Evolutionary conservation across 1,140 invertebrate genomes (phyloP).

Genomic region (Branchinecta lynchi): DNA sequence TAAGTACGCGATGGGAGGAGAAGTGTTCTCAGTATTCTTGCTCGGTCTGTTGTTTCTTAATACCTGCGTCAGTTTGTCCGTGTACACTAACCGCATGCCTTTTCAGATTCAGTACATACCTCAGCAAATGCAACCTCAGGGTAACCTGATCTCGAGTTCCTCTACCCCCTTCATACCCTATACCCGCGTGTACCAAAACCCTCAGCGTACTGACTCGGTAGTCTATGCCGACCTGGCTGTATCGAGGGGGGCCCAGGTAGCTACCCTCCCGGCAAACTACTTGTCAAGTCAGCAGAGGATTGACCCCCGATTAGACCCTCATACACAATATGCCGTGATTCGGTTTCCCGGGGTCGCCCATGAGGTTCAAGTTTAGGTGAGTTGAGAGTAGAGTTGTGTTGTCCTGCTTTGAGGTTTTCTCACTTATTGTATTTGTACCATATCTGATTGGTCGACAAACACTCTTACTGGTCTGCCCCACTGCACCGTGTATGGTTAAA

Average conservation of each 20-base stretch:
- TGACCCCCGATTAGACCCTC: slow-evolving; percentile 31
- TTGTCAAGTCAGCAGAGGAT: neutral
- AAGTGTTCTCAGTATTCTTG: too few species aligned
- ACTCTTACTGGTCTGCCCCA: too few species aligned
- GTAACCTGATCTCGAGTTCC: slow-evolving; percentile 19
- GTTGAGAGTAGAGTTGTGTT: too few species aligned
- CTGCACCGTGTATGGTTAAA: too few species aligned
- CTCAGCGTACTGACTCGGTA: slow-evolving; percentile 22
- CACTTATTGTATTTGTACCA: too few species aligned
- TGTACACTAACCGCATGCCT: slow-evolving; percentile 13
- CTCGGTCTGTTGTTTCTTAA: too few species aligned
- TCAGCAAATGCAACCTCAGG: slow-evolving; percentile 3
- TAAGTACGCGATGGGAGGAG: too few species aligned
- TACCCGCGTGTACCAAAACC: slow-evolving; percentile 20
- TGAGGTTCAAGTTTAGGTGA: slow-evolving; percentile 53
- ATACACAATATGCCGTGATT: slow-evolving; percentile 53
- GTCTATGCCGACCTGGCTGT: slow-evolving; percentile 29
- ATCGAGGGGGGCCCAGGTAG: slow-evolving; percentile 20
- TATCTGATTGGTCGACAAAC: too few species aligned
- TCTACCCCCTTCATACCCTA: slow-evolving; percentile 21
- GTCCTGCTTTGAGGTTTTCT: too few species aligned
- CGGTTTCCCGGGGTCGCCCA: slow-evolving; percentile 57
- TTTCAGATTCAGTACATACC: slow-evolving; percentile 15
- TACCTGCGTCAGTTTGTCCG: neutral
- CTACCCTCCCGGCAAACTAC: neutral